Conservation (phyloP, 2,797 vertebrate species). For the Acrossocheilus fasciatus region DNA sequence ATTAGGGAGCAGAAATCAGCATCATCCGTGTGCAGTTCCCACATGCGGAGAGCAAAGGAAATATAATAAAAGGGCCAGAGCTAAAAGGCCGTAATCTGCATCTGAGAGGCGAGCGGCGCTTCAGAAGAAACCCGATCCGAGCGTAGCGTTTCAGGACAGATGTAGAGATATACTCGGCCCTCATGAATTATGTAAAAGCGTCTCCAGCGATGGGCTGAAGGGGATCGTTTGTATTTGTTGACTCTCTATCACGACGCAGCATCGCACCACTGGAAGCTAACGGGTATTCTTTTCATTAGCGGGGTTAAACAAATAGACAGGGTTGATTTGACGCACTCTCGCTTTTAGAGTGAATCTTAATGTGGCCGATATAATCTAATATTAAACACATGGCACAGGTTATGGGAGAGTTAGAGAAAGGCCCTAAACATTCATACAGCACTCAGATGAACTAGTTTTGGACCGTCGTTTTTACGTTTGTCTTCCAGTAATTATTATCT, state of each 20-base stretch:
- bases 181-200: constrained; percentile 62
- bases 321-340: constrained; percentile 62
- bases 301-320: constrained; percentile 63
- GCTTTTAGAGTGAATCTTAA: constrained; percentile 55
- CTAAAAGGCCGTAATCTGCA: constrained; percentile 24
- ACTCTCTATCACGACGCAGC: constrained; percentile 59
- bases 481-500: neutral
- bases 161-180: constrained; percentile 51
- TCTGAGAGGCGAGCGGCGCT: neutral
- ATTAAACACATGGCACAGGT: constrained; percentile 65
- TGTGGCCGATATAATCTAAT: constrained; percentile 65
- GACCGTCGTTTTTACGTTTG: neutral
- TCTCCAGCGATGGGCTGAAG: constrained; percentile 21
- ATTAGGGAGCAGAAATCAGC: constrained; percentile 6
- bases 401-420: constrained; percentile 52
- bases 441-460: neutral
- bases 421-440: neutral
- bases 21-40: neutral
- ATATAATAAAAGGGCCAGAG: constrained; percentile 1
- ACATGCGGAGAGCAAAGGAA: constrained; percentile 10
- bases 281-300: constrained; percentile 64
- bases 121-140: constrained; percentile 1
- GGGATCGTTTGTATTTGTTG: constrained; percentile 64
- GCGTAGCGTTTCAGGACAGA: constrained; percentile 46
- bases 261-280: constrained; percentile 64